Percentiles rank a stretch among this genome's conserved stretches.
Conservation (phyloP, 1,140 invertebrate genomes). For the Ditylenchus dipsaci region DNA sequence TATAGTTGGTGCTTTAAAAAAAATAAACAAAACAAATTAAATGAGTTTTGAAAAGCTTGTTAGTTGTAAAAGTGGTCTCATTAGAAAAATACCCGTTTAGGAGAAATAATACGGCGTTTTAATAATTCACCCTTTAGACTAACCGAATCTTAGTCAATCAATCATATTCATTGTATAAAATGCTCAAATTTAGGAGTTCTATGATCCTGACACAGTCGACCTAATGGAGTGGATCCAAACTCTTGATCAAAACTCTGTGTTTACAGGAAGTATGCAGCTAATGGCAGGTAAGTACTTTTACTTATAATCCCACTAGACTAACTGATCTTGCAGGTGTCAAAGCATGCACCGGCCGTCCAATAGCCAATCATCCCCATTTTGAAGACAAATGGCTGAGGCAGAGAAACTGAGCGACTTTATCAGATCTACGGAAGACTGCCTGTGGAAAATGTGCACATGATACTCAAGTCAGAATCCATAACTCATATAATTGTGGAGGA, state of each 20-base stretch:
- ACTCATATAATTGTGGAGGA: conserved; percentile 64
- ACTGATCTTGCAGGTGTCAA: conserved; percentile 55
- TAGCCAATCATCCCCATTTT: conserved; percentile 65
- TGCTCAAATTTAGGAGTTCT: conserved; percentile 60
- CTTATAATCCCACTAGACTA: not conserved
- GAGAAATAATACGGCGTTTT: no score
- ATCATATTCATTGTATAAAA: not conserved
- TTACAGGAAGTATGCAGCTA: conserved; percentile 64
- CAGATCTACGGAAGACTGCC: conserved; percentile 61
- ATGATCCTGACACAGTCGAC: conserved; percentile 64
- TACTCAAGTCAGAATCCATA: conserved; percentile 59
- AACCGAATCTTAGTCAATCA: not conserved
- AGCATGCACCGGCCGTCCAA: conserved; percentile 61
- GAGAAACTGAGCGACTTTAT: conserved; percentile 62
- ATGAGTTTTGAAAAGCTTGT: no score
- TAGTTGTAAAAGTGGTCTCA: no score
- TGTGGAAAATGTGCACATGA: conserved; percentile 59
- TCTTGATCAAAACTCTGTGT: conserved; percentile 53
- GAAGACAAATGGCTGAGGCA: conserved; percentile 61
- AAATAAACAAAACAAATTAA: no score
- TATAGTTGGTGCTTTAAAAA: no score
- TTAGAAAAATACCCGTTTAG: no score
- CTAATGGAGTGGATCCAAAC: conserved; percentile 64
- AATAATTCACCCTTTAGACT: no score
- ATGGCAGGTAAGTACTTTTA: conserved; percentile 57